Conservation (phyloP, 53 echinoderm and acorn worm genomes). For the Stichopus horrens region DNA sequence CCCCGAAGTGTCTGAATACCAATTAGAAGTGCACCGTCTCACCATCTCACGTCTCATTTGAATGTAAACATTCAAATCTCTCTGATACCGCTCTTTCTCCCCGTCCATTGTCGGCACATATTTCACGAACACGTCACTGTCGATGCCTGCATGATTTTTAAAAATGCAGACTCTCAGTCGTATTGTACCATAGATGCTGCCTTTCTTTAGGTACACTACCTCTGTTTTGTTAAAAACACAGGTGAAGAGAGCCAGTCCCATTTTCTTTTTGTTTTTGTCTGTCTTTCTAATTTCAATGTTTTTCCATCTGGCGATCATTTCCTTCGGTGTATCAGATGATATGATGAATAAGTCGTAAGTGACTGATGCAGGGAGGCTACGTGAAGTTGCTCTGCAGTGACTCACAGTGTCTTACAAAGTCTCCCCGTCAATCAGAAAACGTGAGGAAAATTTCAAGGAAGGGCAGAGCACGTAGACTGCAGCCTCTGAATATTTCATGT, state of each 20-base stretch:
- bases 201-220: neutral
- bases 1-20: neutral
- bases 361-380: neutral
- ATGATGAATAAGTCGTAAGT: neutral
- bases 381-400: neutral
- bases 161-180: neutral
- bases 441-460: constrained; percentile 1
- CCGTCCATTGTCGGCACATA: too few species aligned
- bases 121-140: neutral
- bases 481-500: constrained; percentile 29
- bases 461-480: neutral
- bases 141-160: neutral
- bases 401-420: neutral
- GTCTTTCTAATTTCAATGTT: neutral
- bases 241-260: neutral
- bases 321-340: neutral
- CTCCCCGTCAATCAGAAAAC: constrained; percentile 6
- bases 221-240: neutral
- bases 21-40: neutral
- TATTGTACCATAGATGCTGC: neutral
- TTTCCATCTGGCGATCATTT: neutral
- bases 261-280: neutral
- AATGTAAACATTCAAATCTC: neutral
- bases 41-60: neutral
- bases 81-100: neutral